phyloP scores from a whole-genome alignment of 2,888 invertebrate species.

The Copidosoma aretas region DNA sequence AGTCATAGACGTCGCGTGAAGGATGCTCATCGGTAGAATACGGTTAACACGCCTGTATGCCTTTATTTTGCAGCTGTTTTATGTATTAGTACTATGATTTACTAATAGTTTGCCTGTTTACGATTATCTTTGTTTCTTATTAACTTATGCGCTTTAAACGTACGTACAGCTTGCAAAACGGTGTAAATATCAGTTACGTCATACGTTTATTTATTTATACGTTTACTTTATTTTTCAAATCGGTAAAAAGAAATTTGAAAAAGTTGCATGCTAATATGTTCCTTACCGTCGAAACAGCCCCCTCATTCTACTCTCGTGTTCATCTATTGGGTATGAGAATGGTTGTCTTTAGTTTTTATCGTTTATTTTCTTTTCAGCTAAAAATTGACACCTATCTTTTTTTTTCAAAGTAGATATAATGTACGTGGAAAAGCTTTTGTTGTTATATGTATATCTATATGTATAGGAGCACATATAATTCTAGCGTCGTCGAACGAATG shows the following conservation, averaged over 20 bases:
- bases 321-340: conserved; percentile 21
- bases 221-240: conserved; percentile 32
- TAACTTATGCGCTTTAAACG: too few relatives aligned
- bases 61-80: conserved; percentile 3
- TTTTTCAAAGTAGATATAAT: too few relatives aligned
- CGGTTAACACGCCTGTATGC: conserved; percentile 4
- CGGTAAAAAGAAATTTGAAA: conserved; percentile 39
- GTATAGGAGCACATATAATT: conserved; percentile 26
- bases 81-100: neutral
- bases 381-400: conserved; percentile 34
- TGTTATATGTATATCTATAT: too few relatives aligned
- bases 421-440: too few relatives aligned
- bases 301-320: conserved; percentile 21
- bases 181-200: neutral
- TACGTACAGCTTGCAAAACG: too few relatives aligned
- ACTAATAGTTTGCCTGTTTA: conserved; percentile 19
- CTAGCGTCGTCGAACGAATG: conserved; percentile 26
- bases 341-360: too few relatives aligned
- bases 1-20: conserved; percentile 33
- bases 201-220: conserved; percentile 25
- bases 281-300: conserved; percentile 18
- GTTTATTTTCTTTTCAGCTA: conserved; percentile 18
- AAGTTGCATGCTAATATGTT: conserved; percentile 24
- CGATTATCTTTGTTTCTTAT: neutral
- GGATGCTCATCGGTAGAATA: conserved; percentile 20